Evolutionary conservation across 2,888 invertebrate genomes (phyloP).

Genomic region (Drosophila nr. perissopoda): DNA sequence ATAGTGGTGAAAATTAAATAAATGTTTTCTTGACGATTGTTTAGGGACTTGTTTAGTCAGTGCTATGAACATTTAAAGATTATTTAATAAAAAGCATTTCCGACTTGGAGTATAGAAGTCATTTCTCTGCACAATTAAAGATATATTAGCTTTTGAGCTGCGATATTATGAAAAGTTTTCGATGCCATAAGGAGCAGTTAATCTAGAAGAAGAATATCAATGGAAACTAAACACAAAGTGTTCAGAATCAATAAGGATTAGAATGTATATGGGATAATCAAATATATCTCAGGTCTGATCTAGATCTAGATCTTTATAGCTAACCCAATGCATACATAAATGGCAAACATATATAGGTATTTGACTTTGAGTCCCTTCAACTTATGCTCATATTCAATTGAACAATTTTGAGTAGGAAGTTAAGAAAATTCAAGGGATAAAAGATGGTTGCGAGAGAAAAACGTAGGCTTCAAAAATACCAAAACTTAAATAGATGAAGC

Average conservation of each 20-base stretch:
- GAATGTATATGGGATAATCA: not conserved
- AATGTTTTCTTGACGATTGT: not conserved
- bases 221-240: not conserved
- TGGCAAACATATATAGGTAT: no score
- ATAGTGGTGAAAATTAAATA: rapidly evolving
- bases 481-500: not conserved
- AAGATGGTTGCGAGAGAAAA: not conserved
- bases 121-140: no score
- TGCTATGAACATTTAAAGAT: not conserved
- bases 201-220: not conserved
- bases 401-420: not conserved
- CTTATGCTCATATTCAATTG: not conserved
- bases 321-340: no score
- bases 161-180: no score
- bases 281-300: not conserved
- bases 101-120: no score
- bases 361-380: no score
- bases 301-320: not conserved
- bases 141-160: no score
- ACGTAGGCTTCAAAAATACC: not conserved
- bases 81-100: not conserved
- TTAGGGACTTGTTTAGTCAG: not conserved
- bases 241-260: not conserved
- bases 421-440: not conserved
- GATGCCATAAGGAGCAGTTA: not conserved